A percentile compares a stretch with the other conserved stretches of the same genome.
phyloP scores from a whole-genome alignment of 2,888 invertebrate species.

The Seira ritae region DNA sequence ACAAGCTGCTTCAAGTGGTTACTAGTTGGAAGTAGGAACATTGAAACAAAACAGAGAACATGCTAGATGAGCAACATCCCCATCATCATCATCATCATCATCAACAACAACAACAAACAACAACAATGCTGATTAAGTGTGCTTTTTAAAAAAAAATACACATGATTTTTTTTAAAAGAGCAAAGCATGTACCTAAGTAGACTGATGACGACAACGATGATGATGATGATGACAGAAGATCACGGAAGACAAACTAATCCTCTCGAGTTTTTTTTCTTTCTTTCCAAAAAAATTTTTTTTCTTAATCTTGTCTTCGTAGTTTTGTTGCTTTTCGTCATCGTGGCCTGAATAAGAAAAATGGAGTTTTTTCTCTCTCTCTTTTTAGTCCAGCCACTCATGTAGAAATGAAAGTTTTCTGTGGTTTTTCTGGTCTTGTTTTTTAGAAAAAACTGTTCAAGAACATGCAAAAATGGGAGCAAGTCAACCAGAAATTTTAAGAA shows the following conservation, averaged over 20 bases:
- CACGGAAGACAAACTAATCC: slow-evolving; percentile 62
- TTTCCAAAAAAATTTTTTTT: slow-evolving; percentile 24
- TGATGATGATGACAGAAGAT: slow-evolving; percentile 47
- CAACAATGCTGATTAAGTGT: slow-evolving; percentile 18
- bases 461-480: slow-evolving; percentile 36
- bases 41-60: background rate
- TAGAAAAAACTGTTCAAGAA: slow-evolving; percentile 19
- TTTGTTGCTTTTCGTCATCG: slow-evolving; percentile 38
- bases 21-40: background rate
- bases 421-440: slow-evolving; percentile 29
- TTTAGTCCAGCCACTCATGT: slow-evolving; percentile 45
- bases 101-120: slow-evolving; percentile 2
- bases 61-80: background rate
- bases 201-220: slow-evolving; percentile 27
- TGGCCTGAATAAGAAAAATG: slow-evolving; percentile 70
- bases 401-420: slow-evolving; percentile 51
- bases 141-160: slow-evolving; percentile 3
- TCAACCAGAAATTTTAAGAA: slow-evolving; percentile 46
- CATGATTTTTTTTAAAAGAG: slow-evolving; percentile 4
- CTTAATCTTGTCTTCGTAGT: slow-evolving; percentile 20
- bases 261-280: slow-evolving; percentile 42
- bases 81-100: slow-evolving; percentile 14
- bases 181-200: background rate
- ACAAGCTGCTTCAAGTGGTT: slow-evolving; percentile 11
- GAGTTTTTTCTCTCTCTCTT: slow-evolving; percentile 40